Base-by-base conservation (phyloP, 2,797 vertebrate genomes). In the Pelochelys cantorii region DNA sequence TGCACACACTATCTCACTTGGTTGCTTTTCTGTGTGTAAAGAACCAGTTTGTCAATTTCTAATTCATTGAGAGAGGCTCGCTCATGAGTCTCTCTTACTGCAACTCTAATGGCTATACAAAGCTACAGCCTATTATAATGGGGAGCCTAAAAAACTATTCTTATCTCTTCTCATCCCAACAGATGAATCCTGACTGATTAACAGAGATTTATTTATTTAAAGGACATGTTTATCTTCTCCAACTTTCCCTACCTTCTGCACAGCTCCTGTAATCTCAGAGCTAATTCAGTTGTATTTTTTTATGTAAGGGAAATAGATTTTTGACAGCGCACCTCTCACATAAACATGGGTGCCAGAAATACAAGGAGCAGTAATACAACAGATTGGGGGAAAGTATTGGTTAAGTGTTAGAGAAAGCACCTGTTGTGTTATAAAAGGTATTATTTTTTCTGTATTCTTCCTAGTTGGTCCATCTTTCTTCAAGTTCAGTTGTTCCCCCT, bases 21-120 rank as follows among this genome's bases (percentile, higher is more conserved):
- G 37, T 75, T 82, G 23, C 57, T 93, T 89, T 91, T 90, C 53
- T 86, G 59, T 77, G 53, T 55, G 57, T 48, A 78, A 83, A 68
- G 37, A 65, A 71, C 82, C 57, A 77, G 31, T 27, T 62, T 92
- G 62, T 81, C 0, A 0, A 77, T 89, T 87, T 75, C 3, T 23
- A 79, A 4, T 92, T 65, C 48, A 53, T 65, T 88, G 71, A 57
- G 31, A 75, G n/a, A 84, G 23, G 23, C n/a, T 74, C 20, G 57
- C 88, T 84, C 60, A 53, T 88, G 85, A 62, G 84, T 83, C 88
- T 93, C 71, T 71, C 48, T 92, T 88, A 94, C 79, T 93, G 93
- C 83, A 83, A 65, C 93, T 94, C 89, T 34, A 60, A 62, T 81
- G 94, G 94, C 92, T 85, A 62, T 90, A 48, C 92, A 93, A 34